Percentiles rank a stretch among this genome's conserved stretches.
phyloP scores from a whole-genome alignment of 2,888 invertebrate genomes.

The Tuberolachnus salignus region DNA sequence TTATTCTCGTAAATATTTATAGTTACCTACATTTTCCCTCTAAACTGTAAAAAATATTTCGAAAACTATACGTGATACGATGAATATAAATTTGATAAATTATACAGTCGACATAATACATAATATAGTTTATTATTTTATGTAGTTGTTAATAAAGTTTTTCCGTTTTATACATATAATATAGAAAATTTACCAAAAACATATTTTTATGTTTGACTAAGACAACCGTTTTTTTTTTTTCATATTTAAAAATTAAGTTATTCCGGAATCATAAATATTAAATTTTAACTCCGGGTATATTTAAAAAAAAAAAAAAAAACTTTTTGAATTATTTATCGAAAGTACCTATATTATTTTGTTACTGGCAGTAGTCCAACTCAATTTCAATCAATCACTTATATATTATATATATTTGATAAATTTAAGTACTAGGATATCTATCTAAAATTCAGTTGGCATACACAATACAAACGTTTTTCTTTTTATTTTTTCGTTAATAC shows the following conservation, averaged over 20 bases:
- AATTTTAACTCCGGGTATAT: neutral
- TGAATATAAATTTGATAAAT: too few relatives aligned
- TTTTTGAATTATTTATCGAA: slow-evolving; percentile 9
- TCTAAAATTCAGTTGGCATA: neutral
- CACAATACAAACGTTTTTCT: neutral
- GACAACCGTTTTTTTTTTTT: neutral
- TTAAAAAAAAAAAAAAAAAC: too few relatives aligned
- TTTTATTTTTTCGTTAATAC: neutral
- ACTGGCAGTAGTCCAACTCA: slow-evolving; percentile 11
- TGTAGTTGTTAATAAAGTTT: neutral
- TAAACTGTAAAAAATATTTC: too few relatives aligned
- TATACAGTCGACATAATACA: too few relatives aligned
- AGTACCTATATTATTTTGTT: neutral
- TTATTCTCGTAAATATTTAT: too few relatives aligned
- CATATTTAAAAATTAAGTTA: neutral
- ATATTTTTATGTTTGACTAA: neutral
- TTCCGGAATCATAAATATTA: neutral
- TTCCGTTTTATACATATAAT: neutral
- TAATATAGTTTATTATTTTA: too few relatives aligned
- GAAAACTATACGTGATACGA: too few relatives aligned
- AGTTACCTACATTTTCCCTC: too few relatives aligned
- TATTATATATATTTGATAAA: slow-evolving; percentile 6
- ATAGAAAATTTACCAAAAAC: neutral
- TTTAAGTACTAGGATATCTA: neutral
- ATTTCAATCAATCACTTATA: neutral